phyloP scores from a whole-genome alignment of 2,888 invertebrate species.

The Baronia brevicornis region DNA sequence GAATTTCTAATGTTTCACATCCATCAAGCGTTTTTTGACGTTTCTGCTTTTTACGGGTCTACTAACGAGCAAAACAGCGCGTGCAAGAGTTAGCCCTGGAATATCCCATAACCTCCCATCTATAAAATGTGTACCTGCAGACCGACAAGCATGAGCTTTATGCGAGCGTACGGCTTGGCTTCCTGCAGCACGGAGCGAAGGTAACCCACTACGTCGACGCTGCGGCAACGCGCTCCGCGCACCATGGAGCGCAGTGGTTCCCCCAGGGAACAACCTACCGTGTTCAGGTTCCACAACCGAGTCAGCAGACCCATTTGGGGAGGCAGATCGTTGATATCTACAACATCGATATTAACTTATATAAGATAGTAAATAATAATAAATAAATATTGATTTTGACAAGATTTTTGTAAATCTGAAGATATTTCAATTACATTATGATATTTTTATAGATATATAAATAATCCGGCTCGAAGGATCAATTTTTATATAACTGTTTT shows the following conservation, averaged over 20 bases:
- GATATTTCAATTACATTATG: neutral
- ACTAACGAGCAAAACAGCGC: too few species aligned
- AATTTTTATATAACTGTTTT: too few species aligned
- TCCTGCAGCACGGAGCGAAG: constrained; percentile 89
- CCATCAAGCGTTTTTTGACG: too few species aligned
- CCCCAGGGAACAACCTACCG: constrained; percentile 89
- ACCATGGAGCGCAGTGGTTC: constrained; percentile 94
- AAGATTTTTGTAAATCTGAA: neutral
- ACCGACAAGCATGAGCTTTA: constrained; percentile 98
- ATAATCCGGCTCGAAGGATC: too few species aligned
- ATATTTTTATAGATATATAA: too few species aligned
- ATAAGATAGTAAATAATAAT: neutral
- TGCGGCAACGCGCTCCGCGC: constrained; percentile 93
- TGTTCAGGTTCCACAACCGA: constrained; percentile 97
- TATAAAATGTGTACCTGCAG: constrained; percentile 79
- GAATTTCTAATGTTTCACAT: too few species aligned
- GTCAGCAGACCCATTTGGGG: constrained; percentile 95
- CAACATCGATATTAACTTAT: constrained; percentile 24
- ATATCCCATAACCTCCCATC: too few species aligned
- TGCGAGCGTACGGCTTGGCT: constrained; percentile 93
- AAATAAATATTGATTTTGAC: neutral
- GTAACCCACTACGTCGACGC: constrained; percentile 95
- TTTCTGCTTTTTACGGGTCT: too few species aligned
- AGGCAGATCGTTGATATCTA: constrained; percentile 90
- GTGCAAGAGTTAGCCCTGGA: too few species aligned